These are phyloP conservation scores for Drosophila athabasca DNA, from an alignment of 1,140 invertebrate genomes.

Conservation along the genomic window DNA sequence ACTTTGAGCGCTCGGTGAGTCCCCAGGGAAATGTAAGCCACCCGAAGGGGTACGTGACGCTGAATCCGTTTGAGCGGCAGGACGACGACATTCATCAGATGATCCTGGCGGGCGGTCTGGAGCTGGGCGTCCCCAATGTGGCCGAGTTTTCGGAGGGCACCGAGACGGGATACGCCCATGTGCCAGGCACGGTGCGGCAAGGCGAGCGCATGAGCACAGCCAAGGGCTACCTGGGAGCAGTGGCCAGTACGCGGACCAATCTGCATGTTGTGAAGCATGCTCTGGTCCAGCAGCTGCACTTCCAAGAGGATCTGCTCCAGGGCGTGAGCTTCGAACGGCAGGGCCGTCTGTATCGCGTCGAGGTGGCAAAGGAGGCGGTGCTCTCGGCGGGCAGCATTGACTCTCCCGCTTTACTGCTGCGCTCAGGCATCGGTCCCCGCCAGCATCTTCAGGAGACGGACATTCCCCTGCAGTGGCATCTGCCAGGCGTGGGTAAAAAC, in stretches of 20 bases:
- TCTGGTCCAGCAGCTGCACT: slow-evolving; percentile 85
- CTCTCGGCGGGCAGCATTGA: slow-evolving; percentile 85
- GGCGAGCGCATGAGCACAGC: slow-evolving; percentile 87
- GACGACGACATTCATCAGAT: slow-evolving; percentile 62
- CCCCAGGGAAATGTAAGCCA: slow-evolving; percentile 76
- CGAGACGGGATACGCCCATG: slow-evolving; percentile 85
- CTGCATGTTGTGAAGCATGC: slow-evolving; percentile 88
- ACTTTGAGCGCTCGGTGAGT: slow-evolving; percentile 81
- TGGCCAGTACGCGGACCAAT: slow-evolving; percentile 85
- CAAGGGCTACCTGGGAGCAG: slow-evolving; percentile 49
- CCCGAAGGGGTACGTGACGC: slow-evolving; percentile 50
- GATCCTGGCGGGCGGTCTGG: slow-evolving; percentile 32
- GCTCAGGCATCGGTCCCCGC: slow-evolving; percentile 85
- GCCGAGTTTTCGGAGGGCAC: slow-evolving; percentile 75
- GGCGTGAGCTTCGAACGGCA: slow-evolving; percentile 78
- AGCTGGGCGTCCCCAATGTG: slow-evolving; percentile 51
- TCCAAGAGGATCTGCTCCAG: slow-evolving; percentile 80
- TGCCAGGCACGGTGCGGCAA: slow-evolving; percentile 84
- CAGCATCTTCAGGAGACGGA: slow-evolving; percentile 83
- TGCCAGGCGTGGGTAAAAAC: slow-evolving; percentile 87
- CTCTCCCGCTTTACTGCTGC: slow-evolving; percentile 85
- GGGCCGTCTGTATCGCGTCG: slow-evolving; percentile 62
- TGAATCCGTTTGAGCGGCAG: slow-evolving; percentile 67
- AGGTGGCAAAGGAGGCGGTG: slow-evolving; percentile 85
- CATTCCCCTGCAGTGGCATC: slow-evolving; percentile 83